A percentile compares a stretch with the other conserved stretches of the same genome.
Evolutionary conservation across 2,888 invertebrate genomes (phyloP).

Genomic region (Luperina nickerlii): DNA sequence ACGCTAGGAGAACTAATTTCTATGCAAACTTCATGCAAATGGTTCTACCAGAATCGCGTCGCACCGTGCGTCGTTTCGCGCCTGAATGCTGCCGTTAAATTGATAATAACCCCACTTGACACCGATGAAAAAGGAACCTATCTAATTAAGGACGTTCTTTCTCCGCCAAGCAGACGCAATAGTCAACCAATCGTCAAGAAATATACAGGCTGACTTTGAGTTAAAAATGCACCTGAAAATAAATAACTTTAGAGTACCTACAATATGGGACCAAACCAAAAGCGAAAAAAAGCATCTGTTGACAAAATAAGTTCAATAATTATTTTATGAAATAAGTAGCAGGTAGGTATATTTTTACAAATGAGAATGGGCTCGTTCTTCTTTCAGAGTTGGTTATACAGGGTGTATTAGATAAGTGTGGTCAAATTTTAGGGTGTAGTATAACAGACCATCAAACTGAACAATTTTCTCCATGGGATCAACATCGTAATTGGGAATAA

Average conservation of each 20-base stretch:
- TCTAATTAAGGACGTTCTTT: neutral
- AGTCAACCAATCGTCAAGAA: too few relatives aligned
- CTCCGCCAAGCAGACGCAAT: neutral
- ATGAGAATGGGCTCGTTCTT: neutral
- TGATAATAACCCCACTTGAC: neutral
- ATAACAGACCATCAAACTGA: neutral
- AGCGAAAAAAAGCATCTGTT: neutral
- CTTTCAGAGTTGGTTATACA: neutral
- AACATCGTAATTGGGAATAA: neutral
- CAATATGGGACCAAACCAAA: neutral
- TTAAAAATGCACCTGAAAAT: neutral
- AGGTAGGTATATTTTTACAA: neutral
- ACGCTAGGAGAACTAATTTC: neutral
- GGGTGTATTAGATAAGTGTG: neutral
- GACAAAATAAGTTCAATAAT: neutral
- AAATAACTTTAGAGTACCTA: neutral
- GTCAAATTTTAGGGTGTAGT: too few relatives aligned
- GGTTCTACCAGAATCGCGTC: too few relatives aligned
- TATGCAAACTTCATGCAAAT: neutral
- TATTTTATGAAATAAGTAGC: neutral
- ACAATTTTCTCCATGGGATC: neutral
- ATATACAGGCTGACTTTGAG: neutral
- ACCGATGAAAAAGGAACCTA: neutral
- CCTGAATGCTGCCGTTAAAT: neutral
- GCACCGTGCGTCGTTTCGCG: neutral